phyloP scores from a whole-genome alignment of 2,113 vertebrate genomes.

The Acrocephalus arundinaceus region DNA sequence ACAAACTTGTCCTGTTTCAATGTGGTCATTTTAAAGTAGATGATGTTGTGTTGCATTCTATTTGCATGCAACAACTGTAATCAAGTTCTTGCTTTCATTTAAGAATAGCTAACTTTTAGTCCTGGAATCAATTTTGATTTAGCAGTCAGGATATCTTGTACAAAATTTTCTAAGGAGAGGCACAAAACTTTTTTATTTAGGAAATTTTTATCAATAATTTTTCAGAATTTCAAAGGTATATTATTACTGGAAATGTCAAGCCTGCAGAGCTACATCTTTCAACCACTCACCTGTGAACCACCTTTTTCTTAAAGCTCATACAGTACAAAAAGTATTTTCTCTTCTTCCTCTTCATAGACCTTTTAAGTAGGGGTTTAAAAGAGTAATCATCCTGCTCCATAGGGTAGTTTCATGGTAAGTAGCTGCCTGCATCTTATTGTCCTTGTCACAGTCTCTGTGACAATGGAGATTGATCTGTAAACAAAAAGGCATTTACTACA shows the following conservation, averaged over 20 bases:
- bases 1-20: background rate
- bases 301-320: background rate
- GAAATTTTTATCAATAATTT: conserved; percentile 23
- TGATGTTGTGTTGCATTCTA: background rate
- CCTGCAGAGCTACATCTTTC: background rate
- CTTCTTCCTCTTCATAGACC: background rate
- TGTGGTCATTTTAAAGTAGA: background rate
- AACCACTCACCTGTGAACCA: background rate
- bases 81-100: background rate
- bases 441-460: background rate
- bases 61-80: background rate
- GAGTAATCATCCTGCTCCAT: background rate
- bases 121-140: background rate
- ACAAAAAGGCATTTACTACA: background rate
- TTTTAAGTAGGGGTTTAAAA: background rate
- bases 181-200: conserved; percentile 1
- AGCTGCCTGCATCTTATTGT: background rate
- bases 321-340: background rate
- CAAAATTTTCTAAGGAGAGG: background rate
- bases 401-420: background rate
- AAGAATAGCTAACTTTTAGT: background rate
- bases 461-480: conserved; percentile 3
- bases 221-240: background rate
- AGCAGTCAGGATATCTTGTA: background rate
- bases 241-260: background rate